A percentile compares a stretch with the other conserved stretches of the same genome.
Conservation (phyloP, 37 sponge, comb jelly and placozoan genomes). For the Axinella damicornis region DNA sequence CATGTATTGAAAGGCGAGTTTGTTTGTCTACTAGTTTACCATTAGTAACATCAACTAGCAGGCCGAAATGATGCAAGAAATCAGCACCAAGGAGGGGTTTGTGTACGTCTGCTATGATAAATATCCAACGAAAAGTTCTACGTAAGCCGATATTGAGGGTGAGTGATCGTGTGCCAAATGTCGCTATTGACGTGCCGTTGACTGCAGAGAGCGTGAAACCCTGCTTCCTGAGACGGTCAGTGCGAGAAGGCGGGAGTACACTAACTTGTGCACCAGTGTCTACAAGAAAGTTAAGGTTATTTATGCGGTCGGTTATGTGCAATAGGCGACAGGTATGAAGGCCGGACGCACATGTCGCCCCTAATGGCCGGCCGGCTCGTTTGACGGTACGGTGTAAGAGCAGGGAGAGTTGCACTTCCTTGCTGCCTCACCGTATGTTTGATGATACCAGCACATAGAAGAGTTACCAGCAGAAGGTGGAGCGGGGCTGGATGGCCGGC, state of each 20-base stretch:
- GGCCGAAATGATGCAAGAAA: constrained; percentile 28
- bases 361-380: constrained; percentile 67
- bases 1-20: constrained; percentile 32
- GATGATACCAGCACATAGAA: constrained; percentile 67
- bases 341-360: constrained; percentile 61
- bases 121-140: constrained; percentile 69
- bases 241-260: constrained; percentile 32
- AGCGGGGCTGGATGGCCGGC: not conserved
- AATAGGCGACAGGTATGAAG: constrained; percentile 62
- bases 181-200: constrained; percentile 20
- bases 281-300: constrained; percentile 35
- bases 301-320: constrained; percentile 30
- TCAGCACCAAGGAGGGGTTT: constrained; percentile 76
- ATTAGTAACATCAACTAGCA: constrained; percentile 13
- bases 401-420: constrained; percentile 60
- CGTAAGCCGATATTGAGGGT: constrained; percentile 67
- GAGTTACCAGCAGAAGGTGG: not conserved
- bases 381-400: constrained; percentile 49
- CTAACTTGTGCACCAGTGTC: constrained; percentile 49
- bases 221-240: not conserved
- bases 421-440: constrained; percentile 45
- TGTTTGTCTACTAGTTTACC: constrained; percentile 17
- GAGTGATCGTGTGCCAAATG: constrained; percentile 46
- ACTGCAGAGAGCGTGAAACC: constrained; percentile 32
- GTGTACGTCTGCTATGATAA: constrained; percentile 74